phyloP scores from a whole-genome alignment of 2,113 vertebrate genomes.

The Catharus minimus region DNA sequence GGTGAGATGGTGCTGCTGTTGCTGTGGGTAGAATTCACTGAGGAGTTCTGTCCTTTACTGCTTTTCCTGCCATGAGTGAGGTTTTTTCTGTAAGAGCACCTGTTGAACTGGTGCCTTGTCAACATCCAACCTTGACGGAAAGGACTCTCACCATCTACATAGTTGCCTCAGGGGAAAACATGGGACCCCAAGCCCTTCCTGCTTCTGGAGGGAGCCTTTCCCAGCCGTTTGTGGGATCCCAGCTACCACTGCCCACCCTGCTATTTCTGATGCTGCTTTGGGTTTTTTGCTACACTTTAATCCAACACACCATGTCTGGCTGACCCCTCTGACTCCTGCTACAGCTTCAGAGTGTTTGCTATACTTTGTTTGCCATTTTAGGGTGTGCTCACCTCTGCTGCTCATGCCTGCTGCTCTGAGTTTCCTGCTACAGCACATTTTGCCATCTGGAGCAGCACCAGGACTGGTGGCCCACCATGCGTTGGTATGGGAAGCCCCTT shows the following conservation, averaged over 20 bases:
- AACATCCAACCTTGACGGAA: accelerated
- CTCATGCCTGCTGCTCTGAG: neutral
- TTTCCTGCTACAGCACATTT: neutral
- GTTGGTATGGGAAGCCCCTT: accelerated
- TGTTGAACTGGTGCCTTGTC: neutral
- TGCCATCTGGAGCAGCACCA: neutral
- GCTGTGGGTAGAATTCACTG: neutral
- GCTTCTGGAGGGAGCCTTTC: accelerated
- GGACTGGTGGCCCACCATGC: accelerated
- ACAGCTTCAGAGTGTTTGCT: accelerated
- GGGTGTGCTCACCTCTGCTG: neutral
- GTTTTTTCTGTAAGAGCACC: neutral
- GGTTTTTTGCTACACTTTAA: neutral
- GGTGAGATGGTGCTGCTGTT: neutral
- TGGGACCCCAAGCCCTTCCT: accelerated
- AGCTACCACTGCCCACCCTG: accelerated
- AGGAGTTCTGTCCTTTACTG: neutral
- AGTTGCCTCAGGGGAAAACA: accelerated
- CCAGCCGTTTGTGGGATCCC: accelerated
- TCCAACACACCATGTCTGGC: accelerated
- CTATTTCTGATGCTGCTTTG: accelerated
- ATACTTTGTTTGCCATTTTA: neutral
- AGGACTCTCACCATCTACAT: neutral
- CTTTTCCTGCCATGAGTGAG: neutral
- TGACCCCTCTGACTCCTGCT: neutral